Conservation (phyloP, 2,797 vertebrate species). For the Premnoplex brunnescens region DNA sequence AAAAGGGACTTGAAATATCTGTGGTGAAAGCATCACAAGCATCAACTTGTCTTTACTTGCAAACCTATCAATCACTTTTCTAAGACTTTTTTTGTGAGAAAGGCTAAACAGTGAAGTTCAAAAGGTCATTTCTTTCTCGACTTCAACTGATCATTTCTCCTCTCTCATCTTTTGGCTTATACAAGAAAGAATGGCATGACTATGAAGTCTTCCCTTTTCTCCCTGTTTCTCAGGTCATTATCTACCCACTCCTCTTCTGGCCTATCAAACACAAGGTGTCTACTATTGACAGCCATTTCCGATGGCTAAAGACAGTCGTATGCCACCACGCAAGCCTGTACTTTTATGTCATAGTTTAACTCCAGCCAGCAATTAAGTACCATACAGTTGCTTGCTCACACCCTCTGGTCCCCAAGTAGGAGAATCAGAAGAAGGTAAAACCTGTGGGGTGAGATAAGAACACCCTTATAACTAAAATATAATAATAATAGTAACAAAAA, state of each 20-base stretch:
- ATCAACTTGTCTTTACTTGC: not conserved
- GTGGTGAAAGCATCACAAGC: not conserved
- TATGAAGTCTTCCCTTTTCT: not conserved
- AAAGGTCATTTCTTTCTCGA: not conserved
- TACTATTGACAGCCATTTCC: not conserved
- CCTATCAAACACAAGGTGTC: not conserved
- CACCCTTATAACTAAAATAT: not conserved
- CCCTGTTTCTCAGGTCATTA: not conserved
- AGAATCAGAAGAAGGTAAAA: not conserved
- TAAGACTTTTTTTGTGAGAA: not conserved
- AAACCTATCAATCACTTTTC: not conserved
- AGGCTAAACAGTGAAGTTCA: not conserved
- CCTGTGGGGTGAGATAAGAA: not conserved
- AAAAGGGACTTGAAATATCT: not conserved
- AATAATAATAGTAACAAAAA: not conserved
- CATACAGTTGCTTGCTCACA: not conserved
- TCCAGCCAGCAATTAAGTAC: not conserved
- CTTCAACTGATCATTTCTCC: not conserved
- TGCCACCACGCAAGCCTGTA: not conserved
- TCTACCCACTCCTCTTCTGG: not conserved
- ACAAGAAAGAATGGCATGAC: not conserved
- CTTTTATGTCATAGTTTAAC: not conserved
- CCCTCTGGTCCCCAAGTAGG: too few relatives aligned
- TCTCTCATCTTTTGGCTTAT: not conserved
- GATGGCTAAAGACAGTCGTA: not conserved